Conservation (phyloP, 92 coral and sea anemone genomes). For the Phenganax marumi region DNA sequence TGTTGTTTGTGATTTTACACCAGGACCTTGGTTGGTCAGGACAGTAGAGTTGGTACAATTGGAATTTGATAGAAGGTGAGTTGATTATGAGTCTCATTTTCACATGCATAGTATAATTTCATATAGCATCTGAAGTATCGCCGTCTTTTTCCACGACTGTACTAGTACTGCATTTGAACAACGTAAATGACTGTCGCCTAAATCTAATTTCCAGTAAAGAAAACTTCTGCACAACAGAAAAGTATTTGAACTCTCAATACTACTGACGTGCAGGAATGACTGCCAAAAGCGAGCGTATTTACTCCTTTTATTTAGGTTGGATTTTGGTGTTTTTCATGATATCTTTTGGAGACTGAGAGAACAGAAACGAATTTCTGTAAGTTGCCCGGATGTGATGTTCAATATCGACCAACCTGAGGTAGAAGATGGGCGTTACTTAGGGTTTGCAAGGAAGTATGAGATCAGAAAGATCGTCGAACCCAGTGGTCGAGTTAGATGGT, state of each 20-base stretch:
- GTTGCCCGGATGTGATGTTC: constrained; percentile 98
- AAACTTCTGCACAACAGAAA: neutral
- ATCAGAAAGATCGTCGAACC: constrained; percentile 89
- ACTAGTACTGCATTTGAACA: no score
- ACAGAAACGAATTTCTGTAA: constrained; percentile 58
- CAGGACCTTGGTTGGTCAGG: constrained; percentile 91
- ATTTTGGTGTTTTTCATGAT: constrained; percentile 82
- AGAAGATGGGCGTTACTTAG: constrained; percentile 57
- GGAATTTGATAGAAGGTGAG: constrained; percentile 74
- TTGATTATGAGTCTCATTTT: neutral
- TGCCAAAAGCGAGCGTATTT: neutral
- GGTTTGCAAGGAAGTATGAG: constrained; percentile 70
- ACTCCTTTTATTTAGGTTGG: constrained; percentile 49
- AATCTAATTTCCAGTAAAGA: neutral
- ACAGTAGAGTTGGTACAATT: constrained; percentile 64
- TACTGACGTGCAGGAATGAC: neutral
- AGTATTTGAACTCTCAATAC: neutral
- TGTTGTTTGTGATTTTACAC: constrained; percentile 71
- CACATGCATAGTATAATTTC: no score
- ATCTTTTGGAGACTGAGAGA: constrained; percentile 74
- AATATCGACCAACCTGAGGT: constrained; percentile 61
- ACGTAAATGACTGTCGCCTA: no score
- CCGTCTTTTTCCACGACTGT: no score
- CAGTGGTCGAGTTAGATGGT: constrained; percentile 87
- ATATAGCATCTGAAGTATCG: no score